phyloP scores from a whole-genome alignment of 2,113 vertebrate genomes.

The Oncorhynchus nerka region DNA sequence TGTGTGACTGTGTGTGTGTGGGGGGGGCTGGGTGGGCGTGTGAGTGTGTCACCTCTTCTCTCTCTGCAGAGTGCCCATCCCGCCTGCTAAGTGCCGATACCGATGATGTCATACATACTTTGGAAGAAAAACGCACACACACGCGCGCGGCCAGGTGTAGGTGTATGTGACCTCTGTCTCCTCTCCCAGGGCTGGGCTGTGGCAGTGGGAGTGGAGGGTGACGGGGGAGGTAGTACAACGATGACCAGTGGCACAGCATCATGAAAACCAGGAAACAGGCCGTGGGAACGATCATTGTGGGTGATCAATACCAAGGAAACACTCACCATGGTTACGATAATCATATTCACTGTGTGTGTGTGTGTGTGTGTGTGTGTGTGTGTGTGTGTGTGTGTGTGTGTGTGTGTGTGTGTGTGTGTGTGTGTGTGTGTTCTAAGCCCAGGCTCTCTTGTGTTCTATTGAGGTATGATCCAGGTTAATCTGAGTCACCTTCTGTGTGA shows the following conservation, averaged over 20 bases:
- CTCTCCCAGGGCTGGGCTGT: slow-evolving; percentile 79
- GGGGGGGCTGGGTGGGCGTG: slow-evolving; percentile 20
- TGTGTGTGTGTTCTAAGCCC: slow-evolving; percentile 51
- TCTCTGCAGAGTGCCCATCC: slow-evolving; percentile 60
- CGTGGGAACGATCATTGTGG: slow-evolving; percentile 83
- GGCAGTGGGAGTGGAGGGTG: slow-evolving; percentile 79
- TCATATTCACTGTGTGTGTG: slow-evolving; percentile 58
- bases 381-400: slow-evolving; percentile 35
- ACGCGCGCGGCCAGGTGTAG: not conserved
- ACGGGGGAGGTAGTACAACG: slow-evolving; percentile 80
- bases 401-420: slow-evolving; percentile 29
- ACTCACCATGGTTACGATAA: slow-evolving; percentile 14
- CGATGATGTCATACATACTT: slow-evolving; percentile 66
- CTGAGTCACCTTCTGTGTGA: slow-evolving; percentile 63
- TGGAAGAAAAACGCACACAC: slow-evolving; percentile 41
- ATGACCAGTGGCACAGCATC: slow-evolving; percentile 87
- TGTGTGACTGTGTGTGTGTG: too few species aligned
- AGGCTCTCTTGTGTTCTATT: slow-evolving; percentile 28
- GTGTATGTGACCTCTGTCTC: slow-evolving; percentile 6
- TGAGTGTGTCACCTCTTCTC: slow-evolving; percentile 14
- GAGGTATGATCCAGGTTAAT: slow-evolving; percentile 74
- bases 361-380: slow-evolving; percentile 42
- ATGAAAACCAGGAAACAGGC: slow-evolving; percentile 79
- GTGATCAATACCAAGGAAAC: slow-evolving; percentile 84
- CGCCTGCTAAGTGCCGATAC: slow-evolving; percentile 64